These are phyloP conservation scores for Cosmia pyralina DNA, from an alignment of 2,888 invertebrate genomes.

Conservation along the genomic window DNA sequence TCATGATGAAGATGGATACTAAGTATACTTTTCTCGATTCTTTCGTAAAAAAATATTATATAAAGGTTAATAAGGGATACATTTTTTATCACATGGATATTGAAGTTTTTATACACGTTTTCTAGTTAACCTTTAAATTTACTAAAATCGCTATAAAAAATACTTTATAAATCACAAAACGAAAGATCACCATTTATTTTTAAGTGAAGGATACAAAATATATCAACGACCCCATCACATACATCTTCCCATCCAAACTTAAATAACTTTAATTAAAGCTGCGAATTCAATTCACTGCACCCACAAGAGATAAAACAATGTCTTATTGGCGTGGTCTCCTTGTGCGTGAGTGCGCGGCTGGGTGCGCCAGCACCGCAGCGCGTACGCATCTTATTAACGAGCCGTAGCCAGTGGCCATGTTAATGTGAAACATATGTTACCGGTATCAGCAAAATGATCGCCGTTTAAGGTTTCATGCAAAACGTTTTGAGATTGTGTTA, in stretches of 20 bases:
- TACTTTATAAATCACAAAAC: not conserved
- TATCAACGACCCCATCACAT: not conserved
- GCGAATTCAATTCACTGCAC: slow-evolving; percentile 24
- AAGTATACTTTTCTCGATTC: not conserved
- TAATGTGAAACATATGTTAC: slow-evolving; percentile 57
- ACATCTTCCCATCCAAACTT: not conserved
- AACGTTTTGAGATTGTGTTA: slow-evolving; percentile 31
- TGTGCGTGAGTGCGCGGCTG: slow-evolving; percentile 32
- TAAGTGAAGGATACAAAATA: not conserved
- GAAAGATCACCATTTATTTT: not conserved
- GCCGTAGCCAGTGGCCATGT: slow-evolving; percentile 37
- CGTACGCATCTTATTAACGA: slow-evolving; percentile 45
- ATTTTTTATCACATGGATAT: too few relatives aligned
- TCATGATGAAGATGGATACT: slow-evolving; percentile 3
- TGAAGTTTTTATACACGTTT: not conserved
- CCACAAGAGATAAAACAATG: slow-evolving; percentile 45
- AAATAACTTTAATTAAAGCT: slow-evolving; percentile 15
- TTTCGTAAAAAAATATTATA: not conserved
- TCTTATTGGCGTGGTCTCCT: slow-evolving; percentile 20
- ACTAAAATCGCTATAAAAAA: not conserved
- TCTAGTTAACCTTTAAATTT: not conserved
- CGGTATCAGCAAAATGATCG: slow-evolving; percentile 51
- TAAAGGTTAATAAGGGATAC: not conserved
- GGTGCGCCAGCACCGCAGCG: slow-evolving; percentile 31
- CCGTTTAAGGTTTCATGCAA: slow-evolving; percentile 39